These are phyloP conservation scores for Orchesella flavescens DNA, from an alignment of 2,888 invertebrate species.

Conservation along the genomic window DNA sequence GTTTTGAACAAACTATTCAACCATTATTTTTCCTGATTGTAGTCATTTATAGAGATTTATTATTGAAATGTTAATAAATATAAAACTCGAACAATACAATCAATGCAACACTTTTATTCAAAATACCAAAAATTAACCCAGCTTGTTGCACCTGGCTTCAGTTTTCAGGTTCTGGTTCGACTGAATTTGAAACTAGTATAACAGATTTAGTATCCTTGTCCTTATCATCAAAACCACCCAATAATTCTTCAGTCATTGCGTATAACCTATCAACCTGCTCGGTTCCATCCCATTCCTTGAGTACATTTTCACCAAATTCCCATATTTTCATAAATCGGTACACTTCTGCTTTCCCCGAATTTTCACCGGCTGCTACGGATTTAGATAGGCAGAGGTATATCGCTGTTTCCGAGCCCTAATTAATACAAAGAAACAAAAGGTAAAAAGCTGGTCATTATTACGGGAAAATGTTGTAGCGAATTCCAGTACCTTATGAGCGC, in stretches of 20 bases:
- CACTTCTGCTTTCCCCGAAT: conserved; percentile 74
- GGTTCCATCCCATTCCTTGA: conserved; percentile 71
- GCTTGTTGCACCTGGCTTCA: no score
- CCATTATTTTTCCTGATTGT: background rate
- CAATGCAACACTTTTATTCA: no score
- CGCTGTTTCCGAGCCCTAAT: conserved; percentile 74
- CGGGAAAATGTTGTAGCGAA: background rate
- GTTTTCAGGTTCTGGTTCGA: no score
- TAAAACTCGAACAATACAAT: no score
- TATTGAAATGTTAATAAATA: no score
- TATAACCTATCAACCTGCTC: conserved; percentile 74
- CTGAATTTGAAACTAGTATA: no score
- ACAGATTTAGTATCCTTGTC: no score
- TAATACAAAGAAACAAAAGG: background rate
- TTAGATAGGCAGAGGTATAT: conserved; percentile 74
- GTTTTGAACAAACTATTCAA: background rate
- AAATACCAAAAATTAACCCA: no score
- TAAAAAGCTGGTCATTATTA: background rate
- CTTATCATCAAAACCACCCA: conserved; percentile 25
- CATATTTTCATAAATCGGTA: conserved; percentile 74
- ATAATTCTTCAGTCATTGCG: conserved; percentile 74
- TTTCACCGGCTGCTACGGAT: conserved; percentile 73
- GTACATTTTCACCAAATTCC: conserved; percentile 72
- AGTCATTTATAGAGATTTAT: background rate
- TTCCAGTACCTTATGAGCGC: conserved; percentile 46